Conservation (phyloP, 1,140 invertebrate genomes). For the Meloidogyne hapla region DNA sequence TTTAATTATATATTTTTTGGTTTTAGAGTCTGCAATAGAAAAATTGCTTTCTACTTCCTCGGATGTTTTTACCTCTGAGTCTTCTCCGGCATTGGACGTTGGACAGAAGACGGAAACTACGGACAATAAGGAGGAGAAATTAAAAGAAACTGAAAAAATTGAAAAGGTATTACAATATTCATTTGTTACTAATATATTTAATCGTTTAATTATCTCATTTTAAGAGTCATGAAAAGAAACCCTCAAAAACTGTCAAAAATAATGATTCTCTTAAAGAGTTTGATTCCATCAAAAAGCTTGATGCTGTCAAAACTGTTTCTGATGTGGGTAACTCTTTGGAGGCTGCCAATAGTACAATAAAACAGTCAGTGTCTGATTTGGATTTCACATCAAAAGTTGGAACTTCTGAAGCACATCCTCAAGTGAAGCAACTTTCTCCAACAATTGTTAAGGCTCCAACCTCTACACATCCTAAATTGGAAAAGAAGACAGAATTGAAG, state of each 20-base stretch:
- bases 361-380: neutral
- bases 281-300: neutral
- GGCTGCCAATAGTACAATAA: neutral
- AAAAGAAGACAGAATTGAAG: neutral
- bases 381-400: neutral
- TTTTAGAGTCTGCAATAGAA: neutral
- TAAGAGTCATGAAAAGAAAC: neutral
- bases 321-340: neutral
- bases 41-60: neutral
- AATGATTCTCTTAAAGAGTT: neutral
- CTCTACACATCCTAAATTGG: neutral
- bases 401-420: neutral
- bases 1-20: neutral
- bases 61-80: constrained; percentile 8
- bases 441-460: neutral
- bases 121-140: neutral
- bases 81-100: neutral
- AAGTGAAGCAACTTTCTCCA: neutral
- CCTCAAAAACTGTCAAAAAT: neutral
- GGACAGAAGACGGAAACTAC: neutral
- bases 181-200: too few species aligned
- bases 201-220: too few species aligned
- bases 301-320: neutral
- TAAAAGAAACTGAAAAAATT: neutral
- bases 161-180: neutral